Evolutionary conservation across 2,113 vertebrate genomes (phyloP).

Genomic region (Lichenostomus cassidix): DNA sequence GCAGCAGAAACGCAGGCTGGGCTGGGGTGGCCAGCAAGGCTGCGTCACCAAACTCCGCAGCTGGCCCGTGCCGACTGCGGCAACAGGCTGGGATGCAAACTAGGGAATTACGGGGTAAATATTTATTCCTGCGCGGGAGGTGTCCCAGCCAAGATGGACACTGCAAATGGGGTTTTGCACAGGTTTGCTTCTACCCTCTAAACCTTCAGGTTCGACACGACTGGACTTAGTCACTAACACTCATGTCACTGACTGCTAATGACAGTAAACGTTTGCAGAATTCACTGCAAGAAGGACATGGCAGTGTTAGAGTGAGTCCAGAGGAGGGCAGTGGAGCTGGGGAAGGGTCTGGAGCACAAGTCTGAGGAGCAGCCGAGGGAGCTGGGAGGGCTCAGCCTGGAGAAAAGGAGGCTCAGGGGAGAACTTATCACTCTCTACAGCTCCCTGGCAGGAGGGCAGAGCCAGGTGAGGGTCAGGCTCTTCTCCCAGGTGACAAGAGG

Average conservation of each 20-base stretch:
- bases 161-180: background rate
- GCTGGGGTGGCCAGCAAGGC: background rate
- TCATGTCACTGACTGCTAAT: too few species aligned
- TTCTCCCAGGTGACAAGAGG: background rate
- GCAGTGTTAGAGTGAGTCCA: background rate
- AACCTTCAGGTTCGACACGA: background rate
- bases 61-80: fast-evolving
- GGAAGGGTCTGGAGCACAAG: background rate
- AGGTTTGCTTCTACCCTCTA: background rate
- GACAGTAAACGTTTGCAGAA: background rate
- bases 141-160: background rate
- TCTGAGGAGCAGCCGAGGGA: background rate
- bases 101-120: background rate
- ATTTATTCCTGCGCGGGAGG: background rate
- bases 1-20: fast-evolving
- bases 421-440: background rate
- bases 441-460: background rate
- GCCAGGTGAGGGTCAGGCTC: fast-evolving
- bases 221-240: background rate
- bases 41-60: fast-evolving
- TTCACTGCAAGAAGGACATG: background rate
- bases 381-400: background rate
- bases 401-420: background rate
- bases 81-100: background rate
- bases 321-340: background rate